phyloP scores from a whole-genome alignment of 1,140 invertebrate species.

The Leptinotarsa defecta region DNA sequence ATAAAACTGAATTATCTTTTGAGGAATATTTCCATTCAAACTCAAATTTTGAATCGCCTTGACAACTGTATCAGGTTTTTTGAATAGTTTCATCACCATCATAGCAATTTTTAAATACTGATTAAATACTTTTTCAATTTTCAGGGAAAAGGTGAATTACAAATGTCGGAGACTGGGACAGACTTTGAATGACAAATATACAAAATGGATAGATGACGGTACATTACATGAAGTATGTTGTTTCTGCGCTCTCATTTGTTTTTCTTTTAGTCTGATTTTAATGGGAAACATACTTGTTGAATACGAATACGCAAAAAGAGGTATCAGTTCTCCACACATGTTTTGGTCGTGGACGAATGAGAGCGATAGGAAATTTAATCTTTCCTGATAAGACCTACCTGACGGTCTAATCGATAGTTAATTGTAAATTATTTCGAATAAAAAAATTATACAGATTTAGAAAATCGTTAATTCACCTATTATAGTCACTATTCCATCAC shows the following conservation, averaged over 20 bases:
- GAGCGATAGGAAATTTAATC: not conserved
- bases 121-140: slow-evolving; percentile 26
- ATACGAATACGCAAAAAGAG: slow-evolving; percentile 43
- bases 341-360: not conserved
- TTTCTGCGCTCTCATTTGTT: slow-evolving; percentile 50
- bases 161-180: slow-evolving; percentile 28
- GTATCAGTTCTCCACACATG: slow-evolving; percentile 1
- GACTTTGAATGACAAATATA: slow-evolving; percentile 36
- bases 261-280: slow-evolving; percentile 48
- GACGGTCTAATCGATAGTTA: no score
- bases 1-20: no score
- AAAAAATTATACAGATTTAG: no score
- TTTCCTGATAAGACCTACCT: no score
- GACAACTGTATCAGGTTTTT: not conserved
- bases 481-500: no score
- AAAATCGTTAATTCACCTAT: no score
- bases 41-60: not conserved
- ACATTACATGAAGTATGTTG: slow-evolving; percentile 45
- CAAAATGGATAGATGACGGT: slow-evolving; percentile 38
- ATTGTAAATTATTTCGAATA: no score
- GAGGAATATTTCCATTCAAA: not conserved
- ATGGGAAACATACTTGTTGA: slow-evolving; percentile 49
- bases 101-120: not conserved
- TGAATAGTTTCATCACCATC: not conserved
- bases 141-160: slow-evolving; percentile 40